These are phyloP conservation scores for Microcaecilia unicolor DNA, from an alignment of 2,797 vertebrate species.

Conservation along the genomic window DNA sequence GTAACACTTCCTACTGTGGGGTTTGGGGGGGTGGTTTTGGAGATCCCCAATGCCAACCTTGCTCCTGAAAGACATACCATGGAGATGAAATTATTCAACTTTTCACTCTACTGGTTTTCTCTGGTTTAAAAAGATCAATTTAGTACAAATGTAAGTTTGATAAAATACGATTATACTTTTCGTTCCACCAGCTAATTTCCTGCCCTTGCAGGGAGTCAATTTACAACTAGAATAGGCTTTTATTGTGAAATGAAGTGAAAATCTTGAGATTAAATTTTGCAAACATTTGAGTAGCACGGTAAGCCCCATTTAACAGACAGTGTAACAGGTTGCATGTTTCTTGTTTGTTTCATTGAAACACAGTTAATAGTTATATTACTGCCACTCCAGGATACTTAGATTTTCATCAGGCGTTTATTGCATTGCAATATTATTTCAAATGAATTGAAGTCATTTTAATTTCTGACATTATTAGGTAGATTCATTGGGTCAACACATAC, in stretches of 20 bases:
- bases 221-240: conserved; percentile 29
- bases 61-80: conserved; percentile 31
- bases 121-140: conserved; percentile 22
- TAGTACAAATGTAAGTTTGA: conserved; percentile 16
- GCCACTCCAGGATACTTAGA: conserved; percentile 24
- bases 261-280: conserved; percentile 47
- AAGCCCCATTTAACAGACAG: conserved; percentile 44
- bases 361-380: conserved; percentile 37
- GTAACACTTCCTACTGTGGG: conserved; percentile 36
- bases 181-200: conserved; percentile 21
- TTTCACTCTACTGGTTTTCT: conserved; percentile 24
- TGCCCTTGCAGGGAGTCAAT: conserved; percentile 33
- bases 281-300: conserved; percentile 38
- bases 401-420: conserved; percentile 37
- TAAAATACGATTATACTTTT: conserved; percentile 24
- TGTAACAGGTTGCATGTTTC: conserved; percentile 32
- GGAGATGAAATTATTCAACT: conserved; percentile 30
- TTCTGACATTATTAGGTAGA: conserved; percentile 17
- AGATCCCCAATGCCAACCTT: conserved; percentile 29
- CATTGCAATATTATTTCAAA: conserved; percentile 31
- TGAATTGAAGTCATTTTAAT: conserved; percentile 16
- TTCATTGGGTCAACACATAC: too few species aligned
- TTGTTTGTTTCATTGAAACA: conserved; percentile 49
- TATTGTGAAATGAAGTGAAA: conserved; percentile 47
- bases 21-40: conserved; percentile 24